phyloP scores from a whole-genome alignment of 2,888 invertebrate species.

The Lathronympha strigana region DNA sequence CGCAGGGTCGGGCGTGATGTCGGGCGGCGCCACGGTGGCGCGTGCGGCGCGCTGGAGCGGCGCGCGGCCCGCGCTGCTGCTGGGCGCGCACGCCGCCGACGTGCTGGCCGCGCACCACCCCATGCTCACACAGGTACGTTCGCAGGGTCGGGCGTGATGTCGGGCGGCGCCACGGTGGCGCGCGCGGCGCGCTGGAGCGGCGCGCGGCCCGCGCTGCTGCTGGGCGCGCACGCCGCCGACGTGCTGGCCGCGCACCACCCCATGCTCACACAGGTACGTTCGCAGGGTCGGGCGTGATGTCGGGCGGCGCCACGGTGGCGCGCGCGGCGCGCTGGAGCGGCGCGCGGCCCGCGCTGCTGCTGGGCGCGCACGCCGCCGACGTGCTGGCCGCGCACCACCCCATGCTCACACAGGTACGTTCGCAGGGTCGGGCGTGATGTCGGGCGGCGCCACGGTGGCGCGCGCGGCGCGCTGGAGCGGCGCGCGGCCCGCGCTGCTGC shows the following conservation, averaged over 20 bases:
- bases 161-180: conserved; percentile 45
- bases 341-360: conserved; percentile 89
- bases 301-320: conserved; percentile 45
- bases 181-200: conserved; percentile 44
- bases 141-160: conserved; percentile 53
- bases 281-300: conserved; percentile 53
- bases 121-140: conserved; percentile 52
- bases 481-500: conserved; percentile 90
- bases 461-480: conserved; percentile 44
- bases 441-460: conserved; percentile 45
- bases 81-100: conserved; percentile 95
- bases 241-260: conserved; percentile 85
- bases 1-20: conserved; percentile 53
- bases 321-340: conserved; percentile 44
- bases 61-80: conserved; percentile 89
- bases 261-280: conserved; percentile 48
- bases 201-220: conserved; percentile 89
- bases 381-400: conserved; percentile 85
- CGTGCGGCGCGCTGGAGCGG: conserved; percentile 44
- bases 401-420: conserved; percentile 48
- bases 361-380: conserved; percentile 95
- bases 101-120: conserved; percentile 85
- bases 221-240: conserved; percentile 95
- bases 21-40: conserved; percentile 45
- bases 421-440: conserved; percentile 53